Evolutionary conservation across 2,888 invertebrate species (phyloP).

Genomic region (Stenodera caucasica): DNA sequence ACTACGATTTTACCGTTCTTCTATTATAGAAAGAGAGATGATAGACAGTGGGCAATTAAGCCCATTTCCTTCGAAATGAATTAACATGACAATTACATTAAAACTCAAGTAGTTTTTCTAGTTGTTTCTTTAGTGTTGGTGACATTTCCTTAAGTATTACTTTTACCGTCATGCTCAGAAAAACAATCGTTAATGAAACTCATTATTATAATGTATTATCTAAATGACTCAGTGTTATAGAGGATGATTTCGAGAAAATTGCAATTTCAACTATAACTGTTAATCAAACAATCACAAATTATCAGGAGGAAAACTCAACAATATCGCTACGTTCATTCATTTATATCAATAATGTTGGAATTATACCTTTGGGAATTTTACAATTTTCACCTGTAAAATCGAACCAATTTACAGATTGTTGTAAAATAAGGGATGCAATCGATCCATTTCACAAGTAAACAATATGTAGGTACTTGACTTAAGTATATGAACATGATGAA

Average conservation of each 20-base stretch:
- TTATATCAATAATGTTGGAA: no score
- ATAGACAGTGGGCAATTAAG: slow-evolving; percentile 21
- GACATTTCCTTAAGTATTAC: slow-evolving; percentile 43
- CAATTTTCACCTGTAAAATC: no score
- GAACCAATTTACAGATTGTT: no score
- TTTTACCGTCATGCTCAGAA: slow-evolving; percentile 37
- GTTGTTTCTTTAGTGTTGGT: slow-evolving; percentile 40
- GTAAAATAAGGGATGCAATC: not conserved
- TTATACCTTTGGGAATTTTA: no score
- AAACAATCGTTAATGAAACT: slow-evolving; percentile 40
- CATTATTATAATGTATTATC: slow-evolving; percentile 33
- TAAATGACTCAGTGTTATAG: not conserved
- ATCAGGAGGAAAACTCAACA: no score
- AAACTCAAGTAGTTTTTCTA: slow-evolving; percentile 47
- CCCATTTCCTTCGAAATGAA: slow-evolving; percentile 36
- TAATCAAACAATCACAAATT: no score
- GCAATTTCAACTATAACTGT: not conserved
- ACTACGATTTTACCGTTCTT: not conserved
- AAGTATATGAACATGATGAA: not conserved
- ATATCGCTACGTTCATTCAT: no score
- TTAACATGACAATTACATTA: slow-evolving; percentile 50
- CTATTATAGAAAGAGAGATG: not conserved
- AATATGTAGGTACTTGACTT: not conserved
- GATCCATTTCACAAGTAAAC: not conserved
- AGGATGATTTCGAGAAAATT: slow-evolving; percentile 1